These are phyloP conservation scores for Percopsis transmontana DNA, from an alignment of 2,113 vertebrate genomes.

Conservation along the genomic window DNA sequence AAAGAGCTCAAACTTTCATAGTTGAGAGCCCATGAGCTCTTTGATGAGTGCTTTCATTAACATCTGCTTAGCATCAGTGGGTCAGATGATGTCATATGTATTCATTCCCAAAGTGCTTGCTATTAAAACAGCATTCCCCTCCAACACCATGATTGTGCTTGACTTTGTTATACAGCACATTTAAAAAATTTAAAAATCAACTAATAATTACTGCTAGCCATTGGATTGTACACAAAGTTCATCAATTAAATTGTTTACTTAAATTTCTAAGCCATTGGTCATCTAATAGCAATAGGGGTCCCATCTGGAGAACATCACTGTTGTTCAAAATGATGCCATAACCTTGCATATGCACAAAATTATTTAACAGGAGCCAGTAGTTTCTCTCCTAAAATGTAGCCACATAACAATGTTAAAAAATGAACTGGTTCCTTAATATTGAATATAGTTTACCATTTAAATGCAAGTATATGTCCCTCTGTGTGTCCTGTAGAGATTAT, in stretches of 20 bases:
- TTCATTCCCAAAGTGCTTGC: conserved; percentile 21
- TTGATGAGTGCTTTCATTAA: conserved; percentile 28
- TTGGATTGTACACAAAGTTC: not conserved
- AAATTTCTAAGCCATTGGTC: too few species aligned
- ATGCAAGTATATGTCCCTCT: too few species aligned
- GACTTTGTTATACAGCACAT: conserved; percentile 9
- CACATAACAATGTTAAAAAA: not conserved
- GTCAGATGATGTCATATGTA: conserved; percentile 45
- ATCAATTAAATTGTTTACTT: not conserved
- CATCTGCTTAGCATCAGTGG: conserved; percentile 44
- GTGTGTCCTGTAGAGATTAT: not conserved
- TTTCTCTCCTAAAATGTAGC: not conserved
- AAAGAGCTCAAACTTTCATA: conserved; percentile 29
- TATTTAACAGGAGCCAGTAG: conserved; percentile 5
- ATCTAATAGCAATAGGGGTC: not conserved
- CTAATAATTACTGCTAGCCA: not conserved
- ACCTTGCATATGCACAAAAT: conserved; percentile 5
- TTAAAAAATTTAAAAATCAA: not conserved
- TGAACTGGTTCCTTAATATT: too few species aligned
- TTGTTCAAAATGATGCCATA: not conserved
- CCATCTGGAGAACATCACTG: conserved; percentile 2
- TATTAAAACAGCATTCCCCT: conserved; percentile 54
- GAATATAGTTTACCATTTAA: not conserved
- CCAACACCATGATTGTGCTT: conserved; percentile 32
- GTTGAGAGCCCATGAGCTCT: conserved; percentile 27